A percentile compares a stretch with the other conserved stretches of the same genome.
Conservation (phyloP, 2,888 invertebrate species). For the Drosophila rellima region DNA sequence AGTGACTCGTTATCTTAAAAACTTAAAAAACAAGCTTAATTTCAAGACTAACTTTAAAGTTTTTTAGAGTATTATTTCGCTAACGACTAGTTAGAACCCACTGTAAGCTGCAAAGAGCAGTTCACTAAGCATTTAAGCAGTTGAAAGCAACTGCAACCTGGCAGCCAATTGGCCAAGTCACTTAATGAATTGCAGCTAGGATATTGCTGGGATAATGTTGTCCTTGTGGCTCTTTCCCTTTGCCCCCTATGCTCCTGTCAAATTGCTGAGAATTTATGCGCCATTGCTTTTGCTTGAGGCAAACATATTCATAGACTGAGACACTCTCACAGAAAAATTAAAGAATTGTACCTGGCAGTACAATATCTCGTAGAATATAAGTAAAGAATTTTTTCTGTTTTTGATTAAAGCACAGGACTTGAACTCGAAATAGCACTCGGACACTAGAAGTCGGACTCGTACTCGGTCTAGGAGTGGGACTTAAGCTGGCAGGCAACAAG, state of each 20-base stretch:
- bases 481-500: slow-evolving; percentile 29
- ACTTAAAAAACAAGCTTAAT: too few species aligned
- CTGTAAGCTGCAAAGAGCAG: slow-evolving; percentile 35
- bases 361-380: slow-evolving; percentile 13
- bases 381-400: slow-evolving; percentile 30
- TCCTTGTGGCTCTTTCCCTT: slow-evolving; percentile 29
- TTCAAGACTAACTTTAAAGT: background rate
- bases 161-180: slow-evolving; percentile 72
- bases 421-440: slow-evolving; percentile 2
- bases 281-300: slow-evolving; percentile 42
- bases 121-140: slow-evolving; percentile 44
- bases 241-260: slow-evolving; percentile 33
- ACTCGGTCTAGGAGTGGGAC: slow-evolving; percentile 4
- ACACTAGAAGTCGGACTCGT: slow-evolving; percentile 1
- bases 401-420: slow-evolving; percentile 50
- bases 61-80: background rate
- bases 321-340: slow-evolving; percentile 57
- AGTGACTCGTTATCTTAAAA: too few species aligned
- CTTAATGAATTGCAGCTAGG: slow-evolving; percentile 66
- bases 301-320: slow-evolving; percentile 24
- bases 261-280: slow-evolving; percentile 62
- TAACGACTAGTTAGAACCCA: slow-evolving; percentile 10
- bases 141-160: slow-evolving; percentile 46
- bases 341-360: slow-evolving; percentile 50
- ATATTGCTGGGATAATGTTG: slow-evolving; percentile 59